A percentile compares a stretch with the other conserved stretches of the same genome.
These are phyloP conservation scores for Brachionus asplanchnoidis DNA, from an alignment of 1,140 invertebrate genomes.

Conservation along the genomic window DNA sequence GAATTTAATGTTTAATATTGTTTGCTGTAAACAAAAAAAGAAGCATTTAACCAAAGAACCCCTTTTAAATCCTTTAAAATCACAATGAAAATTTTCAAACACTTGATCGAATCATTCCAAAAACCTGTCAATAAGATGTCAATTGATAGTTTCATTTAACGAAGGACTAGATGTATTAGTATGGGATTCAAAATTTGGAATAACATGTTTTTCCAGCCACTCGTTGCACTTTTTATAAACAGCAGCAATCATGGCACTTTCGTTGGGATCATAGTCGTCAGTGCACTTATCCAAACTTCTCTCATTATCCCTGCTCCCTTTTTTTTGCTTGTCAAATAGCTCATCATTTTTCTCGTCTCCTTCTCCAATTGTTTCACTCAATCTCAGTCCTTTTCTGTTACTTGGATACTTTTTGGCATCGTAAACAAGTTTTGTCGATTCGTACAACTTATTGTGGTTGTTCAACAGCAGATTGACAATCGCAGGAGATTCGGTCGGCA, in stretches of 20 bases:
- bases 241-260: background rate
- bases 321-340: background rate
- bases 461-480: constrained; percentile 2
- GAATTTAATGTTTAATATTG: no score
- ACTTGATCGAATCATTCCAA: no score
- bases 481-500: constrained; percentile 2
- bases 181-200: constrained; percentile 3
- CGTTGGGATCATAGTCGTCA: constrained; percentile 5
- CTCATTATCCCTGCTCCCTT: background rate
- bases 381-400: background rate
- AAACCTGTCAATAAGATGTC: background rate
- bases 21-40: no score
- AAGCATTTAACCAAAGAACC: no score
- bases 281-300: constrained; percentile 19
- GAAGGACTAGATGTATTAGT: constrained; percentile 33
- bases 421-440: background rate
- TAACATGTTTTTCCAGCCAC: constrained; percentile 19
- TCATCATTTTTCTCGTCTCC: background rate
- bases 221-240: constrained; percentile 31
- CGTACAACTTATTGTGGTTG: constrained; percentile 8
- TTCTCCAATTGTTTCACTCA: background rate
- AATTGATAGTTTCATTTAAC: constrained; percentile 1
- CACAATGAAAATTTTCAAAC: no score
- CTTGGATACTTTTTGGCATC: background rate
- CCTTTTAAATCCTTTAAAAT: background rate